Base-by-base conservation (phyloP, 1,140 invertebrate species). In the Rhyacophila brunnea region DNA sequence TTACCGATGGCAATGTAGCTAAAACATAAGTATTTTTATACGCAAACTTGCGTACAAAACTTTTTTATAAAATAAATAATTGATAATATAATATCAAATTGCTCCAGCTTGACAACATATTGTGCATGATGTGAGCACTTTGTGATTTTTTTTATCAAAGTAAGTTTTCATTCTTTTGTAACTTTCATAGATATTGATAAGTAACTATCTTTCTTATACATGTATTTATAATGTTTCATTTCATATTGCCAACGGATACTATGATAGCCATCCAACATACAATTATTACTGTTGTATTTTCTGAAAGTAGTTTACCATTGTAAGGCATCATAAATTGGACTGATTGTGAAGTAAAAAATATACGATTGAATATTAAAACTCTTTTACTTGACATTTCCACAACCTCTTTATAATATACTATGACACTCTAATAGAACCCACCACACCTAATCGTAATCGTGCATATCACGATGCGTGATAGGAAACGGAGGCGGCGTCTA, bases 291-390 rank as follows among this genome's bases (percentile, higher is more conserved):
- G 45, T 54, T 54, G 52, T 43, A 54, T 54, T 53, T 53, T 53
- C 14, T 54, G 45, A 53, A 32, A 35, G 51, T 55, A 58, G 52
- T 51, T 34, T 54, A 59, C 56, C 46, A 54, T 53, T 63, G 61
- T 63, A 63, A 60, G 57, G 52, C 59, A 64, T 64, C 57, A 58
- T 58, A 60, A 60, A 56, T 62, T 62, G 56, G 60, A 65, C 64
- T 65, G 64, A 65, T 56, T 65, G 64, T 65, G 58, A 61, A 65
- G 46, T 59, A 58, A 65, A 56, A n/a, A 55, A 35, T 47, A 45
- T 52, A 52, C 47, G 52, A 59, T 58, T 57, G 62, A 65, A 60
- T 49, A 58, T 55, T 17, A 42, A 45, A 19, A 35, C 3, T 13
- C 15, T 15, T 28, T 28, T 28, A 28, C 3, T 28, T n/a, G n/a